A percentile compares a stretch with the other conserved stretches of the same genome.
Evolutionary conservation across 2,113 vertebrate species (phyloP).

Genomic region (Hystrix cristata): DNA sequence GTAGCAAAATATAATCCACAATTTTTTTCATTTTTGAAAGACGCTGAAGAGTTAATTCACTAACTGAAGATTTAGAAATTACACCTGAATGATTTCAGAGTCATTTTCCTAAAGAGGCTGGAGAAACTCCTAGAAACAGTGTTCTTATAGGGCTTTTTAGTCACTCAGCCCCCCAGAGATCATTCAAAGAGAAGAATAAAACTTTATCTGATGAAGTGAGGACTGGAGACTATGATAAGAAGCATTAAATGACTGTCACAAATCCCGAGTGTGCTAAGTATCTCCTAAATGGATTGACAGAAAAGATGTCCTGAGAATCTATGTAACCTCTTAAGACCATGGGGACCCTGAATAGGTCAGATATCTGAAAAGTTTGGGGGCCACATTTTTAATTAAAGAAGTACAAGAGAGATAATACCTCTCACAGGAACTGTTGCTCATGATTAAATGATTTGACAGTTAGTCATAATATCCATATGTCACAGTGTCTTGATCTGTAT

Average conservation of each 20-base stretch:
- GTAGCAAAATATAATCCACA: not conserved
- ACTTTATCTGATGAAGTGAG: conserved; percentile 84
- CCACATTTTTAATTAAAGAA: conserved; percentile 78
- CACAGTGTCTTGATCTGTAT: not conserved
- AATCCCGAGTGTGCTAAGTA: conserved; percentile 75
- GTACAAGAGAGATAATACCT: conserved; percentile 48
- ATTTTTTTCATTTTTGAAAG: conserved; percentile 11
- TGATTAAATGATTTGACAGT: not conserved
- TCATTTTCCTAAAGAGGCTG: conserved; percentile 63
- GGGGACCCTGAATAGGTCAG: not conserved
- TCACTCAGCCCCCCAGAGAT: conserved; percentile 82
- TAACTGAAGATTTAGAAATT: conserved; percentile 63
- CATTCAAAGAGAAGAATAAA: conserved; percentile 82
- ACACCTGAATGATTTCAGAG: conserved; percentile 70
- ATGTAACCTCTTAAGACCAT: not conserved
- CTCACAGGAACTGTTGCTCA: conserved; percentile 36
- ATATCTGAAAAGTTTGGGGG: conserved; percentile 65
- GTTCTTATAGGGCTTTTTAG: conserved; percentile 86
- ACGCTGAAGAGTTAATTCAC: conserved; percentile 24
- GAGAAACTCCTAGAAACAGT: conserved; percentile 73
- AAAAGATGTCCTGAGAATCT: not conserved
- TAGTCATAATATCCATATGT: not conserved
- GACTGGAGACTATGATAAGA: conserved; percentile 64
- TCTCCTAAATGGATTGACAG: conserved; percentile 65
- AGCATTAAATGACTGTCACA: conserved; percentile 79